These are phyloP conservation scores for Autographa gamma DNA, from an alignment of 2,888 invertebrate genomes.

Conservation along the genomic window DNA sequence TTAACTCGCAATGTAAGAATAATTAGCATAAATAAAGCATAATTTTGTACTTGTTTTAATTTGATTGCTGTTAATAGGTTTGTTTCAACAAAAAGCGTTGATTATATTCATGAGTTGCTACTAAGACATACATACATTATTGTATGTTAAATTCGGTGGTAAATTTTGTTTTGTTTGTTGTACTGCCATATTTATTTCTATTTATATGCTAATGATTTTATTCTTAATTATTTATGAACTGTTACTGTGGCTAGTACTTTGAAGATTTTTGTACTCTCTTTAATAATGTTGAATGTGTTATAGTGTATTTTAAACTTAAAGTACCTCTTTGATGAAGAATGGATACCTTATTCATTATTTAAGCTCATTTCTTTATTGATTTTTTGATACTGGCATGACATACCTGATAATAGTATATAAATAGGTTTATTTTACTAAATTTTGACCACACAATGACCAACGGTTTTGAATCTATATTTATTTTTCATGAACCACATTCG, in stretches of 20 bases:
- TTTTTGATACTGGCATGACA: no score
- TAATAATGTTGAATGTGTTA: not conserved
- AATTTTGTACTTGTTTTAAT: conserved; percentile 71
- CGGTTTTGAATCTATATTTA: no score
- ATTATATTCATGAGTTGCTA: conserved; percentile 41
- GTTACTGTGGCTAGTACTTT: not conserved
- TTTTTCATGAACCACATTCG: no score
- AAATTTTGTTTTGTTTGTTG: conserved; percentile 34
- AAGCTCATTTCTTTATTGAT: no score
- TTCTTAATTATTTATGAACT: conserved; percentile 10
- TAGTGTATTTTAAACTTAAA: no score
- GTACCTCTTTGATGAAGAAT: no score
- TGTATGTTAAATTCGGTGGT: conserved; percentile 23
- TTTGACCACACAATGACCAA: no score
- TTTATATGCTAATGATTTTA: conserved; percentile 36
- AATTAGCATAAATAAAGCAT: conserved; percentile 73
- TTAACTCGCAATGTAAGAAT: conserved; percentile 65
- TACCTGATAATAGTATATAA: no score
- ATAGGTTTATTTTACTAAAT: no score
- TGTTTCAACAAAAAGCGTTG: conserved; percentile 57
- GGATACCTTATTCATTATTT: no score
- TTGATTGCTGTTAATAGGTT: conserved; percentile 70
- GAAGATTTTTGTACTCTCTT: not conserved
- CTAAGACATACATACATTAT: conserved; percentile 30
- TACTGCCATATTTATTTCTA: conserved; percentile 28